Evolutionary conservation across 2,888 invertebrate genomes (phyloP).

Genomic region (Unio pictorum): DNA sequence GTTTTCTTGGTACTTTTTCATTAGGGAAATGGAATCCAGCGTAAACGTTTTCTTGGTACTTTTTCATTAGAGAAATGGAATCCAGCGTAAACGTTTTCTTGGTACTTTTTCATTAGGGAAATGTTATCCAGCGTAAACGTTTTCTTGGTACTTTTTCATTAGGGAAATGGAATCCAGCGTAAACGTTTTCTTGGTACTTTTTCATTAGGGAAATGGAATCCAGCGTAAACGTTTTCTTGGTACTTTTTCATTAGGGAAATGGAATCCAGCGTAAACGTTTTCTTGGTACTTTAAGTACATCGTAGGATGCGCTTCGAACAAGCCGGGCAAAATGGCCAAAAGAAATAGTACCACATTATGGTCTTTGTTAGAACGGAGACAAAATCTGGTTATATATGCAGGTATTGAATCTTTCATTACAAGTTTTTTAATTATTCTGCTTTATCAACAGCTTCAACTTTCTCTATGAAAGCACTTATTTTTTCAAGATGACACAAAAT

Average conservation of each 20-base stretch:
- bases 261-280: conserved; percentile 7
- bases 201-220: neutral
- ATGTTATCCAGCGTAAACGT: neutral
- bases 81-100: no score
- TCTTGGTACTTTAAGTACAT: conserved; percentile 1
- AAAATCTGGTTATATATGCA: conserved; percentile 3
- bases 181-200: no score
- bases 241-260: neutral
- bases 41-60: no score
- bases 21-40: conserved; percentile 1
- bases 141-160: no score
- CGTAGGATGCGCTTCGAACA: conserved; percentile 9
- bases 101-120: conserved; percentile 1
- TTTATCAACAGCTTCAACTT: neutral
- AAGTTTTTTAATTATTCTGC: no score
- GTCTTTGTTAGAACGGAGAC: conserved; percentile 3
- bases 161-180: no score
- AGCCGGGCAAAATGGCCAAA: conserved; percentile 8
- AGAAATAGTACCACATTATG: neutral
- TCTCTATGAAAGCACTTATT: conserved; percentile 4
- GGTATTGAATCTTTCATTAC: neutral
- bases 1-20: neutral
- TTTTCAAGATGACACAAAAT: conserved; percentile 17
- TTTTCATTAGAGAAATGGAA: no score
- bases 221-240: conserved; percentile 1